These are phyloP conservation scores for Catocala nupta DNA, from an alignment of 2,888 invertebrate genomes.

Conservation along the genomic window DNA sequence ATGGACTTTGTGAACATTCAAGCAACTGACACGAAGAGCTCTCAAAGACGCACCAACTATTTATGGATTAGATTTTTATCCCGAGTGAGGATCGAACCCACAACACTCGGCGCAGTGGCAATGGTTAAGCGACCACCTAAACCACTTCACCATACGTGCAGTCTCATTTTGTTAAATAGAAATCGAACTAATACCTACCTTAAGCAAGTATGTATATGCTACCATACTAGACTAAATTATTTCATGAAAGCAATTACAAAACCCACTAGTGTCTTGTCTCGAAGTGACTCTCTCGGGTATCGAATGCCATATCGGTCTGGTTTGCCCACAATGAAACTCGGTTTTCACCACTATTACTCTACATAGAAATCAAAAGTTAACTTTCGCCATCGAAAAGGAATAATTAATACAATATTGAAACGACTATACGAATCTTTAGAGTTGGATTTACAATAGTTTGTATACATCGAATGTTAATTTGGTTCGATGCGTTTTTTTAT, in stretches of 20 bases:
- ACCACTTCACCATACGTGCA: too few relatives aligned
- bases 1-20: too few relatives aligned
- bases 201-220: too few relatives aligned
- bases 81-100: too few relatives aligned
- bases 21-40: too few relatives aligned
- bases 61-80: too few relatives aligned
- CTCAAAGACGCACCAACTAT: too few relatives aligned
- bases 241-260: slow-evolving; percentile 34
- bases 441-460: slow-evolving; percentile 37
- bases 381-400: slow-evolving; percentile 67
- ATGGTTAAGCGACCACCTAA: too few relatives aligned
- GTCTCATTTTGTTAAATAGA: too few relatives aligned
- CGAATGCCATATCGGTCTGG: slow-evolving; percentile 33
- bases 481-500: slow-evolving; percentile 18
- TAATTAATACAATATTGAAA: slow-evolving; percentile 42
- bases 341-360: slow-evolving; percentile 53
- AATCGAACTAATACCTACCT: too few relatives aligned
- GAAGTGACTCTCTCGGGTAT: slow-evolving; percentile 34
- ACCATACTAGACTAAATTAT: neutral
- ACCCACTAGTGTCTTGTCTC: slow-evolving; percentile 4
- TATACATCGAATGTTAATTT: slow-evolving; percentile 39
- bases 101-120: too few relatives aligned
- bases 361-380: slow-evolving; percentile 72
- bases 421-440: slow-evolving; percentile 5
- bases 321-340: slow-evolving; percentile 31